phyloP scores from a whole-genome alignment of 2,113 vertebrate genomes.

The Callocephalon fimbriatum region DNA sequence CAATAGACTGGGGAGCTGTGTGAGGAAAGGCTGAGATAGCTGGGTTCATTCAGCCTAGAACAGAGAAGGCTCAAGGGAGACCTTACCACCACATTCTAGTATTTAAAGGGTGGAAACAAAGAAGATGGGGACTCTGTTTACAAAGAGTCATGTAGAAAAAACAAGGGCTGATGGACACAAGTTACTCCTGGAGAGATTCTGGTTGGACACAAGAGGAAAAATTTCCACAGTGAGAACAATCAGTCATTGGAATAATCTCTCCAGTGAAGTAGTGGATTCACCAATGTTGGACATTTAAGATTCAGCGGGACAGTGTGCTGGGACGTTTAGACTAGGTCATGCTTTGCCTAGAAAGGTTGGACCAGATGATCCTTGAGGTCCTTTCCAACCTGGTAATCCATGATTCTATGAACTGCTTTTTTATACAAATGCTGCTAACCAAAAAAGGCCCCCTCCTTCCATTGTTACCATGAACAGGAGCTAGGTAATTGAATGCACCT shows the following conservation, averaged over 20 bases:
- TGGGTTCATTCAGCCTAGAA: background rate
- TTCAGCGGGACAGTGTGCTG: background rate
- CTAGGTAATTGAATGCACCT: background rate
- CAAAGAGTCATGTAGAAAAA: background rate
- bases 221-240: background rate
- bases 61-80: background rate
- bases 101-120: background rate
- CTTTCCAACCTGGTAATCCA: background rate
- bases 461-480: background rate
- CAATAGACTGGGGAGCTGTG: background rate
- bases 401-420: background rate
- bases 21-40: background rate
- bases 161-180: background rate
- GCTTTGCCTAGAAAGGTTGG: background rate
- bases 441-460: background rate
- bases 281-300: background rate
- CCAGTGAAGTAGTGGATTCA: accelerated
- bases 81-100: background rate
- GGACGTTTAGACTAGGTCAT: background rate
- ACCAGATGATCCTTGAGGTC: background rate
- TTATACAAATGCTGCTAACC: accelerated
- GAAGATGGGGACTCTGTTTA: background rate
- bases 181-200: background rate
- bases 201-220: background rate
- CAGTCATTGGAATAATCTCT: background rate